Base-by-base conservation (phyloP, 2,113 vertebrate species). In the Hyperoodon ampullatus region DNA sequence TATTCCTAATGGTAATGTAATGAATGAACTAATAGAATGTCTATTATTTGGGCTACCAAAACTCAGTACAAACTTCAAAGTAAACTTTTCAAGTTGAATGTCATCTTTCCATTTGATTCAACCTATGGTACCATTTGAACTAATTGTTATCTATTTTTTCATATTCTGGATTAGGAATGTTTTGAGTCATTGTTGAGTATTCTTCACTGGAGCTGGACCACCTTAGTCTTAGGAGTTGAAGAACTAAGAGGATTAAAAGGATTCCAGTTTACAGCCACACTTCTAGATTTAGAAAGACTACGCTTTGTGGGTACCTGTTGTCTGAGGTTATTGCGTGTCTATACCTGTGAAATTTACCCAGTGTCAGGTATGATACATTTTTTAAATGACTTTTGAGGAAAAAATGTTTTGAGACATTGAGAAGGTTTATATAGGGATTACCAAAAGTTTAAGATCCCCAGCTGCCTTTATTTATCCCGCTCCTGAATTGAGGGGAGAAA, bases 171-270 rank as follows among this genome's bases (percentile, higher is more conserved):
- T 87, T 86, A 99, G 99, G 99, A 99, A 84, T 99, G 99, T 97
- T 99, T 99, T 98, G 99, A 99, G 94, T 99, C 99, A 68, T 98
- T 99, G 96, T 88, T 99, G 97, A 99, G 99, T 97, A 99, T 99
- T 96, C 99, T 99, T 95, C 99, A 99, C 81, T 99, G 99, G 99
- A 99, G 99, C 90, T 99, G 99, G 99, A 99, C 99, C 91, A 99
- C 99, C 0, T 97, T 99, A 97, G 99, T 99, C 80, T 98, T 99
- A 96, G 99, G 99, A 96, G 99, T 99, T 85, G 99, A 99, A 98
- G 99, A 99, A 96, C 99, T 99, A 92, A 99, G 99, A 89, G 99
- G 99, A 21, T 98, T 99, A 68, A 99, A 99, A 98, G 99, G 99
- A 63, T 99, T 99, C 98, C 99, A 99, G 91, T 99, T 99, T 97